Evolutionary conservation across 2,113 vertebrate genomes (phyloP).

Genomic region (Apodemus speciosus): DNA sequence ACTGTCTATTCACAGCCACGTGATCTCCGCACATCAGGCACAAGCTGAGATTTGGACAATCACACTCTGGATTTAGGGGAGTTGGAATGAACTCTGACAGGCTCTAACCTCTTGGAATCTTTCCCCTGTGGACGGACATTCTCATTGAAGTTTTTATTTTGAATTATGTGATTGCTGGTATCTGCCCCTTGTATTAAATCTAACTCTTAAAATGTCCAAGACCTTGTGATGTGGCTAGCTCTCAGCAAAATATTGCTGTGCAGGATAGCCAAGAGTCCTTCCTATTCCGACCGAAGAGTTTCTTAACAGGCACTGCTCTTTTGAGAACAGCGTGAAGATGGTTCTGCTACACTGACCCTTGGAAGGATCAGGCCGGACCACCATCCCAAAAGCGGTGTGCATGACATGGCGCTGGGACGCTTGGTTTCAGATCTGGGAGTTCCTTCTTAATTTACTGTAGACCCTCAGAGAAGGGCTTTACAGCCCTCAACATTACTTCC

Average conservation of each 20-base stretch:
- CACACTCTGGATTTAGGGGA: slow-evolving; percentile 53
- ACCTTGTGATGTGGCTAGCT: slow-evolving; percentile 49
- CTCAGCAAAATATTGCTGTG: slow-evolving; percentile 14
- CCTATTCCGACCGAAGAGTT: neutral
- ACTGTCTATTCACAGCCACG: neutral
- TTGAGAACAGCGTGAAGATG: neutral
- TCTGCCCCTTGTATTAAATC: slow-evolving; percentile 38
- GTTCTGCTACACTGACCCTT: neutral
- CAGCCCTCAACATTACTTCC: neutral
- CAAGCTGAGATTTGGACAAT: slow-evolving; percentile 54
- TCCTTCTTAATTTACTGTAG: neutral
- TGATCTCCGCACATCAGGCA: slow-evolving; percentile 34
- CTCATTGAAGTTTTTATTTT: slow-evolving; percentile 45
- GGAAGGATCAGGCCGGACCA: neutral
- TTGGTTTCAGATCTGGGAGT: neutral
- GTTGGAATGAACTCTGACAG: slow-evolving; percentile 53
- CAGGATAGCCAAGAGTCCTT: neutral
- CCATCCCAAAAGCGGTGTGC: neutral
- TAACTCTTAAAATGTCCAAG: slow-evolving; percentile 12
- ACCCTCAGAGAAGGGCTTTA: neutral
- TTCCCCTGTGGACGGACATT: slow-evolving; percentile 29
- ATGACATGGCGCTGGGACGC: neutral
- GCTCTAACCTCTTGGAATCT: slow-evolving; percentile 15
- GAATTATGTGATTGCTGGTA: slow-evolving; percentile 33
- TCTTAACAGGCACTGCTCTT: neutral